phyloP scores from a whole-genome alignment of 1,140 invertebrate genomes.

The Linepithema humile region DNA sequence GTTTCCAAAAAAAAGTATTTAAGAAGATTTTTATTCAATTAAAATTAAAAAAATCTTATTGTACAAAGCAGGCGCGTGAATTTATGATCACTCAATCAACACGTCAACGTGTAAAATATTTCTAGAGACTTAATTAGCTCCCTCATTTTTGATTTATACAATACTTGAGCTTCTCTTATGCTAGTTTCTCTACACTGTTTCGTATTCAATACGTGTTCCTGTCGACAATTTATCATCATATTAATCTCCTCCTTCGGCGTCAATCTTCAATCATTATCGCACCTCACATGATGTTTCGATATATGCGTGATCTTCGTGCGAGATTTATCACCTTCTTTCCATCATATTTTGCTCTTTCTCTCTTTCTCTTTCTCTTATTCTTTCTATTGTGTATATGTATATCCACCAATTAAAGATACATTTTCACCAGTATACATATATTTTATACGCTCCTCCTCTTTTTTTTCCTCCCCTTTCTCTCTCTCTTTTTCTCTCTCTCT shows the following conservation, averaged over 20 bases:
- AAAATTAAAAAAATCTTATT: background rate
- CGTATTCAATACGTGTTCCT: background rate
- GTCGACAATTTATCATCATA: conserved; percentile 3
- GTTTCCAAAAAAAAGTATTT: too few relatives aligned
- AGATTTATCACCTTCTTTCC: conserved; percentile 37
- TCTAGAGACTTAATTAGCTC: conserved; percentile 20
- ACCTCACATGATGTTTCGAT: conserved; percentile 1
- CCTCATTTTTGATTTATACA: conserved; percentile 29
- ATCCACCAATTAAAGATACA: conserved; percentile 22
- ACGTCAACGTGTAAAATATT: conserved; percentile 22
- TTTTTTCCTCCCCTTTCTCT: conserved; percentile 58
- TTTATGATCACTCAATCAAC: background rate
- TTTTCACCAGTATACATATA: conserved; percentile 21
- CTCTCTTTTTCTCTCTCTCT: conserved; percentile 58
- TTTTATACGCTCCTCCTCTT: conserved; percentile 38
- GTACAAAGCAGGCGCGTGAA: background rate
- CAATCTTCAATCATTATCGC: conserved; percentile 13
- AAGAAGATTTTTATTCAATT: background rate
- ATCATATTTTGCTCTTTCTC: conserved; percentile 31
- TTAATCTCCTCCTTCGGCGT: conserved; percentile 25
- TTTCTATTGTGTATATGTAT: conserved; percentile 33
- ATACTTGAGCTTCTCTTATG: conserved; percentile 35
- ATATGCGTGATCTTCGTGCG: conserved; percentile 19
- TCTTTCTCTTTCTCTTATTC: background rate
- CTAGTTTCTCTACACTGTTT: conserved; percentile 29